phyloP scores from a whole-genome alignment of 2,797 vertebrate species.

The Selene dorsalis region DNA sequence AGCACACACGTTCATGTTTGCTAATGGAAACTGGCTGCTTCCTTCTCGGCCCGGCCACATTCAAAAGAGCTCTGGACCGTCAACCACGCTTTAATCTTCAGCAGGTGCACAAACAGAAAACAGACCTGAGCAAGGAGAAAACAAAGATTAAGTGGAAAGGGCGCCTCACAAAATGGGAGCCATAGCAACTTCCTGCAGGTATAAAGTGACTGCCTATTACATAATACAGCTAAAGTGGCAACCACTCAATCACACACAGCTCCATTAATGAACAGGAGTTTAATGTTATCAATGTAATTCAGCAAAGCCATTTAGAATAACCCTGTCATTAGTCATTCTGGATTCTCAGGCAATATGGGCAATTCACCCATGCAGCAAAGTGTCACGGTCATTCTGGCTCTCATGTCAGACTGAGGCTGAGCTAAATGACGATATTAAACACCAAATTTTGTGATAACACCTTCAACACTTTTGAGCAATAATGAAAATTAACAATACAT shows the following conservation, averaged over 20 bases:
- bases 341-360: constrained; percentile 21
- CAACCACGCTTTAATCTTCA: constrained; percentile 77
- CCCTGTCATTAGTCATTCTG: constrained; percentile 46
- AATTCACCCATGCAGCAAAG: not conserved
- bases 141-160: constrained; percentile 73
- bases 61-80: constrained; percentile 65
- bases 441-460: not conserved
- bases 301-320: constrained; percentile 42
- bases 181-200: constrained; percentile 71
- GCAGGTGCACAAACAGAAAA: constrained; percentile 76
- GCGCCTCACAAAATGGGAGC: constrained; percentile 62
- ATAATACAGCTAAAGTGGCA: constrained; percentile 53
- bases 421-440: not conserved
- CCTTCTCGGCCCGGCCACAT: constrained; percentile 50
- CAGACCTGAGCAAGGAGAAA: constrained; percentile 38
- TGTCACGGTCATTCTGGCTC: constrained; percentile 27
- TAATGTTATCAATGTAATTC: constrained; percentile 56
- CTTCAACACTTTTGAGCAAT: not conserved
- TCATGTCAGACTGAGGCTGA: not conserved
- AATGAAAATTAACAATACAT: not conserved
- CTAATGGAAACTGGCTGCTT: constrained; percentile 65
- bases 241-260: constrained; percentile 39
- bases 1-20: constrained; percentile 59
- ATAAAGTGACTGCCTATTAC: constrained; percentile 61
- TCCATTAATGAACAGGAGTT: constrained; percentile 55